Evolutionary conservation across 2,113 vertebrate species (phyloP).

Genomic region (Erinaceus europaeus): DNA sequence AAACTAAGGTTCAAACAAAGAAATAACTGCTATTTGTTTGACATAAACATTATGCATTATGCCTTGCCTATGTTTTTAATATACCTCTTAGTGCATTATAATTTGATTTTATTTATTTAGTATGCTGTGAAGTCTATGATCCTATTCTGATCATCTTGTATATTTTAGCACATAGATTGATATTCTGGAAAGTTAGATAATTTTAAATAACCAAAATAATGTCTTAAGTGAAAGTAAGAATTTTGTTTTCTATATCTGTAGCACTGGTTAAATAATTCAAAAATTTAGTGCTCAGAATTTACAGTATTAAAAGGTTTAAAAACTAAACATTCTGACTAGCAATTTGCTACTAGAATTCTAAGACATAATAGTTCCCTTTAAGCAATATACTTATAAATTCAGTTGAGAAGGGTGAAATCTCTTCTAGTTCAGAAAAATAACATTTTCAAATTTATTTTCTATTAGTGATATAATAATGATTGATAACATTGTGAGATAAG

Average conservation of each 20-base stretch:
- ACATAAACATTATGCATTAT: not conserved
- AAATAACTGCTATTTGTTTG: not conserved
- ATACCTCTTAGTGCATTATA: not conserved
- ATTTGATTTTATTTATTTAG: not conserved
- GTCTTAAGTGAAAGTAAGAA: not conserved
- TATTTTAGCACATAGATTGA: not conserved
- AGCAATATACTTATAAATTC: not conserved
- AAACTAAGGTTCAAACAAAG: not conserved
- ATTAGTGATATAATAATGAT: no score
- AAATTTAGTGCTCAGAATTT: not conserved
- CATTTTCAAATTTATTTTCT: not conserved
- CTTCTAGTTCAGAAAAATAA: not conserved
- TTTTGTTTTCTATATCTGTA: not conserved
- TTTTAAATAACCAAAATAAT: not conserved
- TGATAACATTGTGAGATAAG: no score
- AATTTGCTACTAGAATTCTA: not conserved
- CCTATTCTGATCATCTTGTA: not conserved
- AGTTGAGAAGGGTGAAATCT: not conserved
- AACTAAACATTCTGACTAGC: not conserved
- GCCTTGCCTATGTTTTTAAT: not conserved
- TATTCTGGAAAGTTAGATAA: not conserved
- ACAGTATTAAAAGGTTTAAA: not conserved
- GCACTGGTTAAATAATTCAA: not conserved
- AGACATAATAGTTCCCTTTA: not conserved
- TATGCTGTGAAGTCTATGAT: not conserved